Percentiles rank a stretch among this genome's conserved stretches.
Evolutionary conservation across 2,113 vertebrate genomes (phyloP).

Genomic region (Gopherus evgoodei): DNA sequence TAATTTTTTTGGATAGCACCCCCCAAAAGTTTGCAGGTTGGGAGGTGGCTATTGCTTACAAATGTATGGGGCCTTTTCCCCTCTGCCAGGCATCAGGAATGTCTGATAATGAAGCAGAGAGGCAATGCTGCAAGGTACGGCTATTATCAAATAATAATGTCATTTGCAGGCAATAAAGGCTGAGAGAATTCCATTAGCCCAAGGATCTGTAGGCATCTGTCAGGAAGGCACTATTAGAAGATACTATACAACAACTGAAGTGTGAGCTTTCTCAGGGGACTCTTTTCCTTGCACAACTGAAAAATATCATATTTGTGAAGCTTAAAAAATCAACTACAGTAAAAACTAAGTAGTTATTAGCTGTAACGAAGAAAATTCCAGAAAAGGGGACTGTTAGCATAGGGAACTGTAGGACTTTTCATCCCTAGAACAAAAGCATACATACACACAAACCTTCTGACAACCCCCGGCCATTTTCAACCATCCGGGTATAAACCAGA

Average conservation of each 20-base stretch:
- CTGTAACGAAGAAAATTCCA: neutral
- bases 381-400: neutral
- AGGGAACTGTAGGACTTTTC: neutral
- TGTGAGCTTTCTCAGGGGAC: conserved; percentile 71
- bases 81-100: conserved; percentile 57
- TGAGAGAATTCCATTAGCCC: conserved; percentile 71
- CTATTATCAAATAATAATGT: conserved; percentile 72
- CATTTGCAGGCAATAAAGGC: conserved; percentile 68
- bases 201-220: conserved; percentile 67
- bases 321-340: neutral
- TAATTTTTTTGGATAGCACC: neutral
- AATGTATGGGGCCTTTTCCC: conserved; percentile 51
- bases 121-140: conserved; percentile 63
- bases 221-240: conserved; percentile 67
- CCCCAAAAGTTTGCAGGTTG: conserved; percentile 12
- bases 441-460: neutral
- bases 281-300: conserved; percentile 7
- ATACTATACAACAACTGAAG: conserved; percentile 69
- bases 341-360: neutral
- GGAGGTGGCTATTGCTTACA: conserved; percentile 49
- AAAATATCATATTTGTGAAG: neutral
- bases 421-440: neutral
- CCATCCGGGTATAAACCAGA: rapidly evolving
- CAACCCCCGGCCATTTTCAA: neutral
- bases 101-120: conserved; percentile 71